Percentiles rank a stretch among this genome's conserved stretches.
Evolutionary conservation across 2,113 vertebrate genomes (phyloP).

Genomic region (Python bivittatus): DNA sequence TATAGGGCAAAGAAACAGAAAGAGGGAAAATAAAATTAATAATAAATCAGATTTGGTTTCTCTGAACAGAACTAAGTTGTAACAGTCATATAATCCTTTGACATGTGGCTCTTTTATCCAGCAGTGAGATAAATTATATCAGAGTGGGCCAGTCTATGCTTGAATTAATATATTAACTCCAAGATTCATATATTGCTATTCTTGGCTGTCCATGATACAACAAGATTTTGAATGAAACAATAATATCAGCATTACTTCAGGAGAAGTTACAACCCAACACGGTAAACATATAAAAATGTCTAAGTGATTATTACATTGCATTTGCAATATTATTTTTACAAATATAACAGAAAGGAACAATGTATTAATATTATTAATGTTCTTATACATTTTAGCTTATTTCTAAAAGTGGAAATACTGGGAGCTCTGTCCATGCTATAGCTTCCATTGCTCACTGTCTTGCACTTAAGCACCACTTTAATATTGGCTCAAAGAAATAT

Average conservation of each 20-base stretch:
- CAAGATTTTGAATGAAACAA: slow-evolving; percentile 71
- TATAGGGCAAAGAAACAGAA: background rate
- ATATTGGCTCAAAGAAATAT: too few relatives aligned
- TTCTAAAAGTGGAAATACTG: too few relatives aligned
- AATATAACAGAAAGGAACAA: background rate
- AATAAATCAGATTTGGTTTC: background rate
- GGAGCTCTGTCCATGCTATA: too few relatives aligned
- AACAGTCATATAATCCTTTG: background rate
- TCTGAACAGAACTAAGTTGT: background rate
- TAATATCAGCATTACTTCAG: slow-evolving; percentile 67
- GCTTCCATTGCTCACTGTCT: too few relatives aligned
- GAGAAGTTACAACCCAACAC: slow-evolving; percentile 66
- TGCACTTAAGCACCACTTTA: too few relatives aligned
- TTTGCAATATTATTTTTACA: background rate
- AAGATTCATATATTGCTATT: slow-evolving; percentile 70
- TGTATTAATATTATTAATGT: background rate
- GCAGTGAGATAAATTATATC: background rate
- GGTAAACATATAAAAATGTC: slow-evolving; percentile 57
- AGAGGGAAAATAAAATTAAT: background rate
- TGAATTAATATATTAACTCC: slow-evolving; percentile 35
- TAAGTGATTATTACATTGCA: background rate
- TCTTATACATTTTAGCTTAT: background rate
- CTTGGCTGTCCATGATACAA: slow-evolving; percentile 70
- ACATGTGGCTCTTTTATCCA: too few relatives aligned
- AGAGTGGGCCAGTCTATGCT: background rate